A percentile compares a stretch with the other conserved stretches of the same genome.
Evolutionary conservation across 2,113 vertebrate species (phyloP).

Genomic region (Hucho hucho): DNA sequence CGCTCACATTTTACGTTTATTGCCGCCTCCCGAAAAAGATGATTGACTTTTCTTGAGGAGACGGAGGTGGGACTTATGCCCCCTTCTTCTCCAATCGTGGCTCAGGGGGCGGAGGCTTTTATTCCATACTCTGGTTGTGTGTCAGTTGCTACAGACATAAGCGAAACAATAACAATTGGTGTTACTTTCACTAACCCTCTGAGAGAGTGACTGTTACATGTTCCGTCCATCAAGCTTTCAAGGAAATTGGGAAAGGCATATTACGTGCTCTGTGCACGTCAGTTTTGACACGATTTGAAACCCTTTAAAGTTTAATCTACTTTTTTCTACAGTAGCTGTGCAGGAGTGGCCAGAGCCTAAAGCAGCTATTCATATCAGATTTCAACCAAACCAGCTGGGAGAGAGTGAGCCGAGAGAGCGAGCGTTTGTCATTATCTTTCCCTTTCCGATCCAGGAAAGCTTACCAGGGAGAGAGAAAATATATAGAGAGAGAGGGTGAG

Average conservation of each 20-base stretch:
- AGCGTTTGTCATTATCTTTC: conserved; percentile 67
- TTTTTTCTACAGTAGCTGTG: conserved; percentile 61
- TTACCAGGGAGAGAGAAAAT: conserved; percentile 51
- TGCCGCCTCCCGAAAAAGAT: conserved; percentile 63
- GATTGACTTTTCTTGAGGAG: conserved; percentile 71
- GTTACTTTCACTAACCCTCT: conserved; percentile 62
- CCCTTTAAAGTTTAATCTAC: conserved; percentile 62
- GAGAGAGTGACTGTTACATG: conserved; percentile 42
- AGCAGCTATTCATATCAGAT: conserved; percentile 79
- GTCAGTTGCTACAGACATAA: conserved; percentile 78
- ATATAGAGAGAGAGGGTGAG: conserved; percentile 8
- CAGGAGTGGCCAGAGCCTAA: conserved; percentile 77
- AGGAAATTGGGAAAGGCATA: conserved; percentile 38
- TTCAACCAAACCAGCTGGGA: conserved; percentile 76
- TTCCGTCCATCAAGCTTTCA: conserved; percentile 45
- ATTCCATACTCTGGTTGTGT: conserved; percentile 76
- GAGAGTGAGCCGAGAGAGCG: conserved; percentile 33
- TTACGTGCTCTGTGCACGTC: conserved; percentile 43
- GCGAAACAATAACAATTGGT: conserved; percentile 78
- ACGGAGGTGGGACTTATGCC: conserved; percentile 69
- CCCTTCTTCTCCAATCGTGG: conserved; percentile 68
- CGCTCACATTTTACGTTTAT: conserved; percentile 78
- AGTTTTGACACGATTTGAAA: conserved; percentile 71
- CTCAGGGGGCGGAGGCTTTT: conserved; percentile 66
- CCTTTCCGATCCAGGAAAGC: conserved; percentile 69